A percentile compares a stretch with the other conserved stretches of the same genome.
Evolutionary conservation across 2,113 vertebrate genomes (phyloP).

Genomic region (Neotragus moschatus): DNA sequence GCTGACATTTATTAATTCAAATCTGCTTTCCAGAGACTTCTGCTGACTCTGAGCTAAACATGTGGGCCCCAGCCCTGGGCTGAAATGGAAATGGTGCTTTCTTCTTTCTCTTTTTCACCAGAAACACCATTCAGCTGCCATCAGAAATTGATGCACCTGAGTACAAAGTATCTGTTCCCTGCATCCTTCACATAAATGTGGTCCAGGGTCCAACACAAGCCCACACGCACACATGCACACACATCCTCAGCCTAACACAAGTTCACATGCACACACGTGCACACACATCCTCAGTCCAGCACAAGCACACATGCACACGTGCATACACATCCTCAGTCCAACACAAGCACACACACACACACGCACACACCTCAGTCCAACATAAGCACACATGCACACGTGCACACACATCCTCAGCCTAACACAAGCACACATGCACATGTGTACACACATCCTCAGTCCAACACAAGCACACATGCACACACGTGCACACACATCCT

Average conservation of each 20-base stretch:
- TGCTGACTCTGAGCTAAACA: constrained; percentile 61
- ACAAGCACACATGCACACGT: background rate
- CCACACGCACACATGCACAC: background rate
- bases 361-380: no score
- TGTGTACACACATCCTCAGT: background rate
- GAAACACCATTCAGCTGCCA: background rate
- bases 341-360: background rate
- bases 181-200: background rate
- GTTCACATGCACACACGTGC: background rate
- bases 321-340: background rate
- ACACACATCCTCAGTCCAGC: background rate
- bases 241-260: background rate
- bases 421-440: no score
- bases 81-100: background rate
- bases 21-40: constrained; percentile 49
- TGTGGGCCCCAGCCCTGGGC: constrained; percentile 53
- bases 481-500: no score
- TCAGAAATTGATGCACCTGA: background rate
- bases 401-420: no score
- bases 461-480: fast-evolving
- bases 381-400: fast-evolving
- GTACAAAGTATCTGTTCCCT: background rate
- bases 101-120: constrained; percentile 43
- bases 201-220: background rate
- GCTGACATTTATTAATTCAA: constrained; percentile 44